Evolutionary conservation across 2,888 invertebrate genomes (phyloP).

Genomic region (Parthenolecanium corni): DNA sequence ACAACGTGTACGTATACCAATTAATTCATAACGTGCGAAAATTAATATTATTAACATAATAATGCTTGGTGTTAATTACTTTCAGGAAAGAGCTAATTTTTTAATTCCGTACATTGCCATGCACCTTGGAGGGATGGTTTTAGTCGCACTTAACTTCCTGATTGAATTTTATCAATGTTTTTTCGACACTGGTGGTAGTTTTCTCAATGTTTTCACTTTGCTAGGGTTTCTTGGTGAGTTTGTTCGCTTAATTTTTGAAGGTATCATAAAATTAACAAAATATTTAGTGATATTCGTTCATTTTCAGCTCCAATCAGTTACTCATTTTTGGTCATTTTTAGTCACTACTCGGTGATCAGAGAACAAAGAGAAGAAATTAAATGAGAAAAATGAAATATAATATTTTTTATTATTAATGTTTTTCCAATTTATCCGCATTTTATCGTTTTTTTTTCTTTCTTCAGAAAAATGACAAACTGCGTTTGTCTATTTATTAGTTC

Average conservation of each 20-base stretch:
- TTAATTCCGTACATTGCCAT: constrained; percentile 2
- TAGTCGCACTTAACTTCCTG: background rate
- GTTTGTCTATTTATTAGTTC: too few species aligned
- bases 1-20: constrained; percentile 3
- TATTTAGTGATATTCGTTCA: too few species aligned
- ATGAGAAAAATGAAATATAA: too few species aligned
- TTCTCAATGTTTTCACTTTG: background rate
- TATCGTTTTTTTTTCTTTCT: too few species aligned
- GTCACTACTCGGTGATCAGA: constrained; percentile 8
- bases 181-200: background rate
- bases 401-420: too few species aligned
- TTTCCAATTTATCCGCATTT: too few species aligned
- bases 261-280: too few species aligned
- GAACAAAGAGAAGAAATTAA: constrained; percentile 13
- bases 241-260: too few species aligned
- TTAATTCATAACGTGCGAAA: too few species aligned
- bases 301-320: constrained; percentile 1
- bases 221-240: background rate
- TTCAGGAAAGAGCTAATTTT: constrained; percentile 9
- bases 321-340: constrained; percentile 13
- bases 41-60: too few species aligned
- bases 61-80: background rate
- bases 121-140: background rate
- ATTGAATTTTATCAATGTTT: background rate
- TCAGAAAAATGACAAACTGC: too few species aligned